Conservation (phyloP, 2,113 vertebrate genomes). For the Paramisgurnus dabryanus region DNA sequence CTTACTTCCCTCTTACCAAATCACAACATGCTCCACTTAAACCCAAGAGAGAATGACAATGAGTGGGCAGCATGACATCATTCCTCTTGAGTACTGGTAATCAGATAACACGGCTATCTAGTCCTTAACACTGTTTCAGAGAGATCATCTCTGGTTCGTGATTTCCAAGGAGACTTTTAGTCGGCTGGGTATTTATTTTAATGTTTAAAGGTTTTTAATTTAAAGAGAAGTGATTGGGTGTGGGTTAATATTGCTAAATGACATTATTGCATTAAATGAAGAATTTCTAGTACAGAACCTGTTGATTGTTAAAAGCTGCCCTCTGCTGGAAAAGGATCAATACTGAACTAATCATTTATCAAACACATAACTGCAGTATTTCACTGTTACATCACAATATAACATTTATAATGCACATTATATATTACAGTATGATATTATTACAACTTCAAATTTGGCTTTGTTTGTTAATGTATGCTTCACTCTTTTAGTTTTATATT, state of each 20-base stretch:
- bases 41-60: not conserved
- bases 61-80: not conserved
- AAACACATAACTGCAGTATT: too few relatives aligned
- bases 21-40: conserved; percentile 59
- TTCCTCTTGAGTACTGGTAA: conserved; percentile 9
- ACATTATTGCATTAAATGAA: not conserved
- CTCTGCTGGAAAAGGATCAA: conserved; percentile 22
- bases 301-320: conserved; percentile 32
- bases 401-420: not conserved
- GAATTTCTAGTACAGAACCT: not conserved
- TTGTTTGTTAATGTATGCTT: not conserved
- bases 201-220: not conserved
- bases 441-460: not conserved
- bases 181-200: not conserved
- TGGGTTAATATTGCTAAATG: not conserved
- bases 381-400: too few relatives aligned
- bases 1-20: not conserved
- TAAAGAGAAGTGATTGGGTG: not conserved
- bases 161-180: not conserved
- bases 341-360: too few relatives aligned
- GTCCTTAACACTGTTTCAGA: not conserved
- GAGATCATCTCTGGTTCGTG: not conserved
- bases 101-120: not conserved
- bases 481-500: not conserved
- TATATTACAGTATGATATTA: not conserved